These are phyloP conservation scores for Carassius carassius DNA, from an alignment of 2,113 vertebrate genomes.

Conservation along the genomic window DNA sequence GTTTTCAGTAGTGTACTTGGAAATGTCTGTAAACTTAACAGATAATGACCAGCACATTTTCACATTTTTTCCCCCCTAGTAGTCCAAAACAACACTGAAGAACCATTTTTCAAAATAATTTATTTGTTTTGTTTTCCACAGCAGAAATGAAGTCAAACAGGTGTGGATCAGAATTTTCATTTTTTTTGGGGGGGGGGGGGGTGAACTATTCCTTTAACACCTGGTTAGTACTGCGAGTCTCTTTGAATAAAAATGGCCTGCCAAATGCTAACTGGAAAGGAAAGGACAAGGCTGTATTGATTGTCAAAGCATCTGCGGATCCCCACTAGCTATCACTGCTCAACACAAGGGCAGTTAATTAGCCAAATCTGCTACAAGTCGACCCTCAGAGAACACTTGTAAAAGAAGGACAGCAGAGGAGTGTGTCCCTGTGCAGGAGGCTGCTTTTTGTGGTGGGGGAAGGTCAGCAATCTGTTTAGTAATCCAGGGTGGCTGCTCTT, in stretches of 20 bases:
- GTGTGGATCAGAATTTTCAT: not conserved
- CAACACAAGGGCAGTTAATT: slow-evolving; percentile 75
- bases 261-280: slow-evolving; percentile 18
- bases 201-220: not conserved
- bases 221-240: not conserved
- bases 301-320: slow-evolving; percentile 66
- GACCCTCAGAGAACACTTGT: slow-evolving; percentile 70
- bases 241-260: not conserved
- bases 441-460: slow-evolving; percentile 22
- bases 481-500: slow-evolving; percentile 66
- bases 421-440: slow-evolving; percentile 47
- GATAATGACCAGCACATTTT: too few species aligned
- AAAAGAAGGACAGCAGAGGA: slow-evolving; percentile 37
- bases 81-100: too few species aligned
- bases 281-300: slow-evolving; percentile 60
- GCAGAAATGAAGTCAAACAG: not conserved
- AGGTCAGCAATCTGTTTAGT: slow-evolving; percentile 56
- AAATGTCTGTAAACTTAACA: too few species aligned
- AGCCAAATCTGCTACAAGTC: slow-evolving; percentile 72
- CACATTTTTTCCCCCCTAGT: not conserved
- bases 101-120: not conserved
- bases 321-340: slow-evolving; percentile 69
- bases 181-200: not conserved
- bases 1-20: too few species aligned
- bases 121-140: not conserved